Conservation (phyloP, 2,797 vertebrate species). For the Hylomyscus alleni region DNA sequence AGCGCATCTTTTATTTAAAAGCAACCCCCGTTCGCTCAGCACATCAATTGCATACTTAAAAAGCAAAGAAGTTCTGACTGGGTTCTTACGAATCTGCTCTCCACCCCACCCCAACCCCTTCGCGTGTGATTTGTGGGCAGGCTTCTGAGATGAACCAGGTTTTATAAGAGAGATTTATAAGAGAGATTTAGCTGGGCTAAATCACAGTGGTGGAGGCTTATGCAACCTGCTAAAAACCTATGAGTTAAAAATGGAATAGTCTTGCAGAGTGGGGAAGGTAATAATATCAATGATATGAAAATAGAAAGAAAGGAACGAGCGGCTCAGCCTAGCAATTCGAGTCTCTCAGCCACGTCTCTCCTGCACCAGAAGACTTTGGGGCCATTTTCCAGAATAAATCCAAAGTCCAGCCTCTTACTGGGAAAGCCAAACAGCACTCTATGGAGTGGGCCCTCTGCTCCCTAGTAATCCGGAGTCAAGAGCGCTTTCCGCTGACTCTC, state of each 20-base stretch:
- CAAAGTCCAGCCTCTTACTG: slow-evolving; percentile 39
- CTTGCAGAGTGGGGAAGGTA: slow-evolving; percentile 78
- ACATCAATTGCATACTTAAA: slow-evolving; percentile 59
- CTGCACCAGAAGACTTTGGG: slow-evolving; percentile 34
- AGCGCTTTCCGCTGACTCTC: slow-evolving; percentile 49
- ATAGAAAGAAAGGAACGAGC: slow-evolving; percentile 77
- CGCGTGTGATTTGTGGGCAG: slow-evolving; percentile 66
- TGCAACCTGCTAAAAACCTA: slow-evolving; percentile 82
- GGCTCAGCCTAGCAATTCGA: slow-evolving; percentile 57
- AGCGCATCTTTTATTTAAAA: slow-evolving; percentile 57
- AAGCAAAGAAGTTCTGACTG: slow-evolving; percentile 55
- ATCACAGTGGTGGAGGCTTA: slow-evolving; percentile 80
- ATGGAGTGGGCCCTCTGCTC: slow-evolving; percentile 12
- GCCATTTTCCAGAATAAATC: slow-evolving; percentile 57
- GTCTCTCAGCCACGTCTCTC: slow-evolving; percentile 66
- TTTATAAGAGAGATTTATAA: slow-evolving; percentile 77
- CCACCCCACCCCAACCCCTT: fast-evolving
- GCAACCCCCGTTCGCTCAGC: slow-evolving; percentile 40
- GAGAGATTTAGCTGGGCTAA: slow-evolving; percentile 71
- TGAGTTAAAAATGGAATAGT: slow-evolving; percentile 82
- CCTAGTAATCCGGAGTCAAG: neutral
- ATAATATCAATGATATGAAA: slow-evolving; percentile 79
- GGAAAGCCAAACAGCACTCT: slow-evolving; percentile 67
- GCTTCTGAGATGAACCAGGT: slow-evolving; percentile 72
- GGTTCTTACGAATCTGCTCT: neutral